Base-by-base conservation (phyloP, 1,140 invertebrate species). In the Scylla paramamosain region DNA sequence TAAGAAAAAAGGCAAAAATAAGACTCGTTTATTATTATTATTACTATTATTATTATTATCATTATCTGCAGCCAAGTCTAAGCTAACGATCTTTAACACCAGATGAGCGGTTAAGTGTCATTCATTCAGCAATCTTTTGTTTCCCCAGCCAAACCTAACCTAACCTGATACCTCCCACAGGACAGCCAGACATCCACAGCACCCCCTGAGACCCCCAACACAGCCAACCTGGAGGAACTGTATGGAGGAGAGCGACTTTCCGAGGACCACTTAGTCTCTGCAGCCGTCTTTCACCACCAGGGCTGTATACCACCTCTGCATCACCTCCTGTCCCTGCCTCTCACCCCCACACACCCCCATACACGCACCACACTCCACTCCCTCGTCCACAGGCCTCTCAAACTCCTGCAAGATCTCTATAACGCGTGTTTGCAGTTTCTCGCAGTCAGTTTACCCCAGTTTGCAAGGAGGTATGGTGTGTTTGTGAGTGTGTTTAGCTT, bases 221-320 rank as follows among this genome's bases (percentile, higher is more conserved):
- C n/a, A 48, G 96, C 94, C 48, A 96, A 96, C 91, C 96, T 97
- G 20, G 96, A 96, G 94, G 96, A 97, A 92, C 96, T 96, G 29
- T 97, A 97, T 89, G 97, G 97, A 92, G 98, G 98, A 59, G 97
- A 98, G 77, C 98, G 98, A 96, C 97, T 99, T 86, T 98, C 98
- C 0, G 98, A 99, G 96, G 98, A 98, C 67, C 98, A 98, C 95
- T 96, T 99, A 48, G 98, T 99, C 0, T 98, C 98, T 4, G 98
- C 98, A 0, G 98, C 98, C 10, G 98, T 98, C 20, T 98, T 98
- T 96, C 99, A 99, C 95, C 98, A 98, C 25, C 98, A 98, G 67
- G 98, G 98, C 20, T 97, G 98, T 93, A 97, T 99, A 93, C 98
- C 98, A 0, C 97, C 98, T 89, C 98, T 99, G 39, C 98, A 98